A percentile compares a stretch with the other conserved stretches of the same genome.
Conservation (phyloP, 1,140 invertebrate genomes). For the Danaus melanippus region DNA sequence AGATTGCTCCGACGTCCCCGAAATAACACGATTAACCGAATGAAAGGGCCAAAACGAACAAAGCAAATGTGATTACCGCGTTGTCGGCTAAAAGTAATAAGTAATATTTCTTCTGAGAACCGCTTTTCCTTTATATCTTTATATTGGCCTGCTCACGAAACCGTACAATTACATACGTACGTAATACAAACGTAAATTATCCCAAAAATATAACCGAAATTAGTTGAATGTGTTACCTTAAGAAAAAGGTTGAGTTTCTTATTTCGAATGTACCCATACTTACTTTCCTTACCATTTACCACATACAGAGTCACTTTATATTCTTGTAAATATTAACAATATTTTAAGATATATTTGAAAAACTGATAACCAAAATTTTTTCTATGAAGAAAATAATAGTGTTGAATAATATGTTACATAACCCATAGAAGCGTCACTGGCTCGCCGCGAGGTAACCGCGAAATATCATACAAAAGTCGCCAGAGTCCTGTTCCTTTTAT, state of each 20-base stretch:
- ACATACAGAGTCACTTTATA: too few species aligned
- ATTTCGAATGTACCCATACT: too few species aligned
- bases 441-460: constrained; percentile 13
- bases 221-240: too few species aligned
- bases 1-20: constrained; percentile 37
- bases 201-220: too few species aligned
- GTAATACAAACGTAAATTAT: too few species aligned
- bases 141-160: constrained; percentile 24
- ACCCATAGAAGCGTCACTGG: constrained; percentile 7
- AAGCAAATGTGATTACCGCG: constrained; percentile 69
- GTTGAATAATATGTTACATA: too few species aligned
- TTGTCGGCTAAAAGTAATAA: constrained; percentile 64
- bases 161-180: constrained; percentile 21
- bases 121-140: constrained; percentile 27
- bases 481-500: constrained; percentile 12
- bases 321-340: too few species aligned
- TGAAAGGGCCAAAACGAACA: constrained; percentile 64
- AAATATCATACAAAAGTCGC: constrained; percentile 15
- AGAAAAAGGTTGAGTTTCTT: too few species aligned
- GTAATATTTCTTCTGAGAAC: constrained; percentile 59
- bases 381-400: too few species aligned
- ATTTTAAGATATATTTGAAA: too few species aligned
- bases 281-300: too few species aligned
- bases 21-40: constrained; percentile 69
- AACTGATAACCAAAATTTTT: too few species aligned